These are phyloP conservation scores for Aethes cnicana DNA, from an alignment of 2,888 invertebrate species.

Conservation along the genomic window DNA sequence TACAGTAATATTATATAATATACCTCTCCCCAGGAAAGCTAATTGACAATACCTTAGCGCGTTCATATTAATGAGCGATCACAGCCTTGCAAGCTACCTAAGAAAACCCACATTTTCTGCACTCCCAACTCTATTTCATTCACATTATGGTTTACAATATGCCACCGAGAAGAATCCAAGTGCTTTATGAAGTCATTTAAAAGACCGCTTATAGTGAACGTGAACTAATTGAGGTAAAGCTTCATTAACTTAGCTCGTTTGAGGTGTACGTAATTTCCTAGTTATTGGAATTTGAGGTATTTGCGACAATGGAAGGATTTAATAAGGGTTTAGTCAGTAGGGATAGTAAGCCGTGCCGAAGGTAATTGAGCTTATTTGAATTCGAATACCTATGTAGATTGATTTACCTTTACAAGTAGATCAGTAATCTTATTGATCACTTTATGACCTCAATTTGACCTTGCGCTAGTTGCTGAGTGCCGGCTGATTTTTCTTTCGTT, in stretches of 20 bases:
- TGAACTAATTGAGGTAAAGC: slow-evolving; percentile 2
- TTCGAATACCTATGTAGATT: no score
- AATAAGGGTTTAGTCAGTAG: no score
- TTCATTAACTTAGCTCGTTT: slow-evolving; percentile 1
- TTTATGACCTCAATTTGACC: no score
- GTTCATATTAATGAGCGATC: slow-evolving; percentile 29
- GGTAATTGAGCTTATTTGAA: no score
- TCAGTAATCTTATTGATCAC: no score
- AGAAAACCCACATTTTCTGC: neutral
- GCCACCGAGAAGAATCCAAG: neutral
- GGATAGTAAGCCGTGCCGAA: no score
- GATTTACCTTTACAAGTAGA: no score
- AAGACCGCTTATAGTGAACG: slow-evolving; percentile 3
- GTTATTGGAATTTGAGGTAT: neutral
- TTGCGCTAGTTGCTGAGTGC: no score
- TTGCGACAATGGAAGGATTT: neutral
- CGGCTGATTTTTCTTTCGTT: no score
- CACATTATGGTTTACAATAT: neutral
- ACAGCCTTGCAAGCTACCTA: slow-evolving; percentile 17
- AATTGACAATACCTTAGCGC: slow-evolving; percentile 29
- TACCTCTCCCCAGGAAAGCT: slow-evolving; percentile 13
- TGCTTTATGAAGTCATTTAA: slow-evolving; percentile 11
- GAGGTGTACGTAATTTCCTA: slow-evolving; percentile 1
- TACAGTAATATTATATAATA: no score
- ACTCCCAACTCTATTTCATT: neutral